These are phyloP conservation scores for Drosophila paramelanica DNA, from an alignment of 2,888 invertebrate genomes.

Conservation along the genomic window DNA sequence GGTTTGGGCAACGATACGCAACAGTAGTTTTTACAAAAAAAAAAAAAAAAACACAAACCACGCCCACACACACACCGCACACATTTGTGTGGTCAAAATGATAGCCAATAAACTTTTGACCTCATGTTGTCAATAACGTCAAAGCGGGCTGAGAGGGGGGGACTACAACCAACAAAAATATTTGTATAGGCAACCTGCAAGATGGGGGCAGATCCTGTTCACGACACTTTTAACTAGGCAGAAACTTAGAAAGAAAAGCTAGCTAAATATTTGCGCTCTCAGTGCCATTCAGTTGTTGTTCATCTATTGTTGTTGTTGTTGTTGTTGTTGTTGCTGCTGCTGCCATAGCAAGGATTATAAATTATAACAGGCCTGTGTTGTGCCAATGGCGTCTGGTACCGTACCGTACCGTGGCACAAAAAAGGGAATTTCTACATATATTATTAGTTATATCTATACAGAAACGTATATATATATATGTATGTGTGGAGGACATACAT, in stretches of 20 bases:
- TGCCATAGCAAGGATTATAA: conserved; percentile 73
- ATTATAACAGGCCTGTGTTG: conserved; percentile 71
- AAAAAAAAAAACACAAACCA: conserved; percentile 14
- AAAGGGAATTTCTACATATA: conserved; percentile 28
- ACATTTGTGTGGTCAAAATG: conserved; percentile 37
- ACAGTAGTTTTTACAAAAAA: conserved; percentile 6
- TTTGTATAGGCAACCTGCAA: conserved; percentile 51
- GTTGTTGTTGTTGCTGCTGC: conserved; percentile 24
- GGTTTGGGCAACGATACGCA: not conserved
- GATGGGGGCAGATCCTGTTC: conserved; percentile 31
- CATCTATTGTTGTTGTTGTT: conserved; percentile 26
- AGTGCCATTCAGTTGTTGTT: conserved; percentile 45
- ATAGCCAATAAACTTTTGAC: conserved; percentile 81
- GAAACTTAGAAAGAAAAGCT: conserved; percentile 28
- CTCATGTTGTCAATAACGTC: conserved; percentile 68
- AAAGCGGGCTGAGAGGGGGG: conserved; percentile 17
- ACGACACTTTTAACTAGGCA: conserved; percentile 45
- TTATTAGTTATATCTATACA: conserved; percentile 43
- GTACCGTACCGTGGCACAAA: conserved; percentile 20
- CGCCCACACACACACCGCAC: conserved; percentile 6
- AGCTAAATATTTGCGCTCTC: conserved; percentile 59
- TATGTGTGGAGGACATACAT: conserved; percentile 44
- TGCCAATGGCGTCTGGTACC: conserved; percentile 59
- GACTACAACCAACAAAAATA: conserved; percentile 56
- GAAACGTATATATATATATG: not conserved